phyloP scores from a whole-genome alignment of 2,113 vertebrate genomes.

The Callithrix jacchus region DNA sequence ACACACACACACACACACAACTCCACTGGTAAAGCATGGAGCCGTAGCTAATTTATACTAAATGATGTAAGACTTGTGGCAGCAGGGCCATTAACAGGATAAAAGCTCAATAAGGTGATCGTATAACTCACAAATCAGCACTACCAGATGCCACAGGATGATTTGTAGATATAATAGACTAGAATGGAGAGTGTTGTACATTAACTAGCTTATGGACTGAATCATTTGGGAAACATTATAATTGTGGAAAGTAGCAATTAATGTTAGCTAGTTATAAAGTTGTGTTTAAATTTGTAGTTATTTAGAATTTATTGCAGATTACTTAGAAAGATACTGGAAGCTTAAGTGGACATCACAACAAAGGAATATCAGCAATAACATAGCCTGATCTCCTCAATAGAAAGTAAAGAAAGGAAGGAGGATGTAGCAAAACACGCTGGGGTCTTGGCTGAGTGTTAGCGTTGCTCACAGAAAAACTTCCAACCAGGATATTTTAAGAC shows the following conservation, averaged over 20 bases:
- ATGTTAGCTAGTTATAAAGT: constrained; percentile 55
- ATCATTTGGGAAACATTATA: constrained; percentile 59
- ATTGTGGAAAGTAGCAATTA: constrained; percentile 55
- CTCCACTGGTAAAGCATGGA: constrained; percentile 13
- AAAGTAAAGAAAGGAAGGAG: background rate
- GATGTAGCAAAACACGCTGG: background rate
- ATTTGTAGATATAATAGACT: constrained; percentile 61
- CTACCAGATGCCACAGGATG: constrained; percentile 52
- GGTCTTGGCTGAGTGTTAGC: background rate
- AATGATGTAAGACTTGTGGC: constrained; percentile 51
- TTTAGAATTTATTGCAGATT: constrained; percentile 60
- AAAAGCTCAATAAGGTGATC: constrained; percentile 68
- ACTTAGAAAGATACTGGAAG: constrained; percentile 35
- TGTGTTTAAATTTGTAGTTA: constrained; percentile 68
- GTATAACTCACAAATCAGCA: constrained; percentile 63
- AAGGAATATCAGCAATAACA: background rate
- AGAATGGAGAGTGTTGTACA: constrained; percentile 53
- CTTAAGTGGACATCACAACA: constrained; percentile 40
- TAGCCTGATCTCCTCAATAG: background rate
- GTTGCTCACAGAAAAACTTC: background rate
- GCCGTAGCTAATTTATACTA: constrained; percentile 41
- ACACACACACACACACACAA: background rate
- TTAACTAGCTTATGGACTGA: constrained; percentile 19
- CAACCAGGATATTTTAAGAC: background rate
- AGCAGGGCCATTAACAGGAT: constrained; percentile 59